Evolutionary conservation across 2,113 vertebrate species (phyloP), one percentile per base, ranked within the genome.

Genomic region (Halcyon malimbica): DNA sequence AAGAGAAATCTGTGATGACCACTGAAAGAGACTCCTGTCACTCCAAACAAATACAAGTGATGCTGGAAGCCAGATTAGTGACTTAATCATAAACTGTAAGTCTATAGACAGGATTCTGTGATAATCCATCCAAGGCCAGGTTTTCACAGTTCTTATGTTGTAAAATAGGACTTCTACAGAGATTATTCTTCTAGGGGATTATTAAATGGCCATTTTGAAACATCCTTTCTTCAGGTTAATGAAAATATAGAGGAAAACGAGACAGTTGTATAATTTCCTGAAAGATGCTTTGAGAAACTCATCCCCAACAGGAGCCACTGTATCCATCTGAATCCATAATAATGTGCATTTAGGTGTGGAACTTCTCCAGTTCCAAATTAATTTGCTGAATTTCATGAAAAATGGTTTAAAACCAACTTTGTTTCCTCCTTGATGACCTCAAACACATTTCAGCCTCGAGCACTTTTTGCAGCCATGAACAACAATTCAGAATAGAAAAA

Each of bases 31-130:
- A 92, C 76, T 96, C 76, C 94, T 92, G 85, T 96, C 96, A 96
- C 63, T 81, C 83, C 76, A 91, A 96, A 96, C 80, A 96, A 97
- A 97, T 79, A 90, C 89, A 93, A 93, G 89, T 93, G 87, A 97
- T 94, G 86, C 92, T 95, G 89, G 90, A 90, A 96, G 95, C 92
- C 94, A 96, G 94, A 88, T 95, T 89, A 96, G 94, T 73, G 92
- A 94, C 89, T 95, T 94, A 94, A 93, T 95, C 90, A 93, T 93
- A 93, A 93, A 95, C 91, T 90, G 12, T 83, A 90, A 80, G 26
- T 88, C 92, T 86, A 90, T 53, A 90, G 88, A 83, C n/a, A 68
- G 79, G 88, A 96, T 95, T 91, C 89, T 2, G 6, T 84, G 94
- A 95, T 92, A 97, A 94, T 84, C 91, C 87, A 82, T 89, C 94